Percentiles rank a stretch among this genome's conserved stretches.
phyloP scores from a whole-genome alignment of 2,797 vertebrate genomes.

The Poecile montanus region DNA sequence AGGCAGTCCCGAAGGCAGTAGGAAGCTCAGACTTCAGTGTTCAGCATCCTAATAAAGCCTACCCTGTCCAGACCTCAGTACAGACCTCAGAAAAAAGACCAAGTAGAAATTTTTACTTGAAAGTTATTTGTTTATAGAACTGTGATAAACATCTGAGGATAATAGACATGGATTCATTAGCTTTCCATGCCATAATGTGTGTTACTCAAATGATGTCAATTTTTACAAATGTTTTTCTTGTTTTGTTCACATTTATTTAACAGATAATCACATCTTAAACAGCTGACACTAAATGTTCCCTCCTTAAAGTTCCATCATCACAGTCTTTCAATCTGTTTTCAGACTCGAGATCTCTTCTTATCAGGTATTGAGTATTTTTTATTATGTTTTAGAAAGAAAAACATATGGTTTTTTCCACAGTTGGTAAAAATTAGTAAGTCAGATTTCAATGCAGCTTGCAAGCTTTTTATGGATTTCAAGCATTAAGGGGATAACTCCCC shows the following conservation, averaged over 20 bases:
- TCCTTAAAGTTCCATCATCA: background rate
- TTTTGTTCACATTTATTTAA: slow-evolving; percentile 14
- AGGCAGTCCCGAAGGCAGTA: background rate
- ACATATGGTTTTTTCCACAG: background rate
- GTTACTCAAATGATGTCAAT: background rate
- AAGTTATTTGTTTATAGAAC: background rate
- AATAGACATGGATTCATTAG: background rate
- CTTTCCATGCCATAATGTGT: background rate
- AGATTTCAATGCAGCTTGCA: background rate
- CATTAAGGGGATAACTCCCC: background rate
- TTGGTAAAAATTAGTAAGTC: background rate
- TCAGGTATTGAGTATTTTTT: background rate
- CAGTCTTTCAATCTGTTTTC: background rate
- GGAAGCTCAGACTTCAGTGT: background rate
- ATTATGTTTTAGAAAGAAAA: background rate
- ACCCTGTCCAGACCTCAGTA: background rate
- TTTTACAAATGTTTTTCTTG: background rate
- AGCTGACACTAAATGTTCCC: background rate
- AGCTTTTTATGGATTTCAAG: background rate
- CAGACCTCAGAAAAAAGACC: background rate
- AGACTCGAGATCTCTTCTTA: background rate
- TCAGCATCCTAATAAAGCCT: background rate
- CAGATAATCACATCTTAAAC: background rate
- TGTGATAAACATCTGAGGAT: background rate
- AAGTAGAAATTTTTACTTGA: background rate